Conservation (phyloP, 2,888 invertebrate genomes). For the Folsomia manolachei region DNA sequence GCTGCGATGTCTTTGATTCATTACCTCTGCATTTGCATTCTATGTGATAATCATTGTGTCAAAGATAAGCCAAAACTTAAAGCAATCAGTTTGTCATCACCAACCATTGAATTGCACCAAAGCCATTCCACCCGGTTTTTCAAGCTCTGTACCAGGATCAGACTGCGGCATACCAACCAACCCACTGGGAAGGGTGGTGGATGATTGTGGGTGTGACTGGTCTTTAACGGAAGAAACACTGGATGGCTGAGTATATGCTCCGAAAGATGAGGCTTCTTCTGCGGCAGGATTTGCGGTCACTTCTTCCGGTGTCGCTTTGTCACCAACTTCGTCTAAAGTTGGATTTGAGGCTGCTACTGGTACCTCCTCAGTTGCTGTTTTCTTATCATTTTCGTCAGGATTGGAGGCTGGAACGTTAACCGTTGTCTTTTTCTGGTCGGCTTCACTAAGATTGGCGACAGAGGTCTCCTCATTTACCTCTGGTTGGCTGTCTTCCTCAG, state of each 20-base stretch:
- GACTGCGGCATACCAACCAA: too few species aligned
- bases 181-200: too few species aligned
- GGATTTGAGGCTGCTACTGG: constrained; percentile 72
- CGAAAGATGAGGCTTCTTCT: neutral
- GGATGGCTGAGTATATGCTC: neutral
- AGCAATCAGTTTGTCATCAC: neutral
- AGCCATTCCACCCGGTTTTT: too few species aligned
- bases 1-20: neutral
- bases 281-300: constrained; percentile 97
- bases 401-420: too few species aligned
- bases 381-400: too few species aligned
- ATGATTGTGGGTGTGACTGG: neutral
- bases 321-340: too few species aligned
- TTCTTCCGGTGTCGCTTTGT: constrained; percentile 93
- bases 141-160: too few species aligned
- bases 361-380: too few species aligned
- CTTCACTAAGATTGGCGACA: too few species aligned
- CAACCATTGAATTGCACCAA: neutral
- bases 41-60: neutral
- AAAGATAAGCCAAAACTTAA: too few species aligned
- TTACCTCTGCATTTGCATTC: neutral
- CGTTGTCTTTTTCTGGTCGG: too few species aligned
- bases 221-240: neutral
- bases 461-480: too few species aligned
- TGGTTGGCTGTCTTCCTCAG: neutral